A percentile compares a stretch with the other conserved stretches of the same genome.
Evolutionary conservation across 2,113 vertebrate species (phyloP).

Genomic region (Junco hyemalis): DNA sequence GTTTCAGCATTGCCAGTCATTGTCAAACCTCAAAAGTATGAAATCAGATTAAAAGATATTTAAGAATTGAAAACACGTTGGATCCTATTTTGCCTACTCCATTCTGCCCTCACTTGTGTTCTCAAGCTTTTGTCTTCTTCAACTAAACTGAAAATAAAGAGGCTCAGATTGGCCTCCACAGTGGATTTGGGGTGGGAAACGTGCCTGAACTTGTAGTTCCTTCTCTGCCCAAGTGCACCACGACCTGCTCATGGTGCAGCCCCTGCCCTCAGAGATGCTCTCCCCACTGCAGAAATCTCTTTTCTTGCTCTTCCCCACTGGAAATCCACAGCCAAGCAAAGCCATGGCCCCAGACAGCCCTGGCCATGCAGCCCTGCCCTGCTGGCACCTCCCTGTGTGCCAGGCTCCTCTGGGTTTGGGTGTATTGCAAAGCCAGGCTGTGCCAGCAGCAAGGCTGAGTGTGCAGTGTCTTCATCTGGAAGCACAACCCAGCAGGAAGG

Average conservation of each 20-base stretch:
- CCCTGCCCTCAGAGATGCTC: background rate
- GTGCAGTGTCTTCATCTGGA: background rate
- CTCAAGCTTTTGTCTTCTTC: background rate
- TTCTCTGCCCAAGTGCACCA: background rate
- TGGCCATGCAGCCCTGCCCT: background rate
- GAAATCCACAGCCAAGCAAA: background rate
- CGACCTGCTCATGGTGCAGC: rapidly evolving
- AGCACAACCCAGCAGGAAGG: background rate
- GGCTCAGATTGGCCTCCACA: background rate
- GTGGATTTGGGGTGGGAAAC: background rate
- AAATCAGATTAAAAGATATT: background rate
- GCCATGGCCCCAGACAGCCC: background rate
- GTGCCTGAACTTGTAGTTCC: background rate
- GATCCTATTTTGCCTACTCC: background rate
- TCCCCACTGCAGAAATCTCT: background rate
- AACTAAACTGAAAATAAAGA: background rate
- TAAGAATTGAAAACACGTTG: background rate
- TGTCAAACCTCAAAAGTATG: background rate
- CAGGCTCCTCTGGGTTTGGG: background rate
- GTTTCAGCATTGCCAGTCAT: background rate
- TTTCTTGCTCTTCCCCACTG: background rate
- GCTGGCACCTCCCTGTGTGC: background rate
- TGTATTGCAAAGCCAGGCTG: background rate
- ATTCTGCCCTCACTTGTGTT: background rate
- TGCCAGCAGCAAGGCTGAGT: background rate